Base-by-base conservation (phyloP, 2,888 invertebrate species). In the Embidobia sp. region DNA sequence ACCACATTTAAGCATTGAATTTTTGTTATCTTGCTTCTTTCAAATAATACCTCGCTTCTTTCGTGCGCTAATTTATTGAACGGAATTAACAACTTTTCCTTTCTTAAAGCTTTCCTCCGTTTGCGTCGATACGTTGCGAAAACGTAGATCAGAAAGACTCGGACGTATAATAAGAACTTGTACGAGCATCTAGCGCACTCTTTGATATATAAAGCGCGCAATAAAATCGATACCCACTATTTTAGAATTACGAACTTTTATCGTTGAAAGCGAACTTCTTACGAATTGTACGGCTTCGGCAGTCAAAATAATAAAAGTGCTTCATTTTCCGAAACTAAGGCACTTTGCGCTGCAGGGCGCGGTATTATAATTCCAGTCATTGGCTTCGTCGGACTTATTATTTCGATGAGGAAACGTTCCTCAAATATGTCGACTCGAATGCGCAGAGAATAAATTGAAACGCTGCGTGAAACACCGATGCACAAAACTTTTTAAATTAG, bases 181-280 rank as follows among this genome's bases (percentile, higher is more conserved):
- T 18, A 13, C n/a, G n/a, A n/a, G n/a, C n/a, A n/a, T n/a, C n/a
- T n/a, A n/a, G n/a, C n/a, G 42, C 51, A 13, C 26, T 53, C 26
- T 61, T 59, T 61, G 27, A 53, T 61, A 46, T 51, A 70, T 53
- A 61, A 46, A 44, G 35, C 37, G 48, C 16, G 33, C 35, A 48
- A 72, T 72, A 72, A 73, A 64, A 73, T 73, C 64, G 57, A 73
- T 63, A 64, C 26, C 70, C 53, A 55, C 29, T 48, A 55, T 72
- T 72, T 51, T 11, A 37, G 44, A 63, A 72, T 63, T 55, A 63
- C 53, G 37, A 31, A 57, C 49, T 57, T 69, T 69, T 55, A 55
- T 49, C 57, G 57, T 13, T 42, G 70, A 53, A 51, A 51, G 61
- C 13, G n/a, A 37, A 70, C 33, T 51, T 44, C 53, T 46, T 70